A percentile compares a stretch with the other conserved stretches of the same genome.
Conservation (phyloP, 1,140 invertebrate genomes). For the Anagrus nilaparvatae region DNA sequence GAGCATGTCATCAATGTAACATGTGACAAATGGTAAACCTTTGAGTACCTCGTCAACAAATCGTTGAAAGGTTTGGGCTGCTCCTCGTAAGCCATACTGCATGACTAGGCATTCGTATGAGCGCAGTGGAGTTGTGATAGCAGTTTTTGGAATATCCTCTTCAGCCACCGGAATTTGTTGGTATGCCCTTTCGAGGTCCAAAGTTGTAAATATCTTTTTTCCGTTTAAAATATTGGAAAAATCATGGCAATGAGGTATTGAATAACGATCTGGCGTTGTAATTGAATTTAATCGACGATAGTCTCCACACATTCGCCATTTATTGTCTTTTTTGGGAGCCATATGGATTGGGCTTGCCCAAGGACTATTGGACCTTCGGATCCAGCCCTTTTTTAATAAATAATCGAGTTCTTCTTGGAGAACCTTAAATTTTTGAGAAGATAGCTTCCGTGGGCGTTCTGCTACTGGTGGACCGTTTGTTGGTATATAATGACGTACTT, state of each 20-base stretch:
- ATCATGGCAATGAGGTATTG: conserved; percentile 19
- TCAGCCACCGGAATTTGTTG: conserved; percentile 33
- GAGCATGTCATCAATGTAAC: conserved; percentile 40
- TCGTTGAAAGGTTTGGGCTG: conserved; percentile 31
- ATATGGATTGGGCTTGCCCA: conserved; percentile 11
- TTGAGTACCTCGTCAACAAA: conserved; percentile 31
- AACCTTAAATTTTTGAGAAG: conserved; percentile 28
- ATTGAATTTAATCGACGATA: conserved; percentile 31
- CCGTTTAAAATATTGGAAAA: conserved; percentile 12
- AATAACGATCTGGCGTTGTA: conserved; percentile 29
- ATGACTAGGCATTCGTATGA: conserved; percentile 33
- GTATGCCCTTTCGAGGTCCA: conserved; percentile 42
- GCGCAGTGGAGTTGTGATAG: conserved; percentile 30
- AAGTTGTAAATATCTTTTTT: conserved; percentile 31
- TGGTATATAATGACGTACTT: conserved; percentile 15
- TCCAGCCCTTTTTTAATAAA: conserved; percentile 19
- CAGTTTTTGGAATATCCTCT: conserved; percentile 29
- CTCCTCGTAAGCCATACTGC: conserved; percentile 32
- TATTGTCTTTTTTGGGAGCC: conserved; percentile 18
- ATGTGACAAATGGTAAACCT: conserved; percentile 22
- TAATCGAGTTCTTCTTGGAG: neutral
- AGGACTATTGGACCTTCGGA: conserved; percentile 19
- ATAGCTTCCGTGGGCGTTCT: conserved; percentile 26
- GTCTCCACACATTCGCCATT: conserved; percentile 31
- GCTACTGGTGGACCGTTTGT: conserved; percentile 28